Percentiles rank a stretch among this genome's conserved stretches.
Evolutionary conservation across 2,113 vertebrate species (phyloP).

Genomic region (Pongo pygmaeus): DNA sequence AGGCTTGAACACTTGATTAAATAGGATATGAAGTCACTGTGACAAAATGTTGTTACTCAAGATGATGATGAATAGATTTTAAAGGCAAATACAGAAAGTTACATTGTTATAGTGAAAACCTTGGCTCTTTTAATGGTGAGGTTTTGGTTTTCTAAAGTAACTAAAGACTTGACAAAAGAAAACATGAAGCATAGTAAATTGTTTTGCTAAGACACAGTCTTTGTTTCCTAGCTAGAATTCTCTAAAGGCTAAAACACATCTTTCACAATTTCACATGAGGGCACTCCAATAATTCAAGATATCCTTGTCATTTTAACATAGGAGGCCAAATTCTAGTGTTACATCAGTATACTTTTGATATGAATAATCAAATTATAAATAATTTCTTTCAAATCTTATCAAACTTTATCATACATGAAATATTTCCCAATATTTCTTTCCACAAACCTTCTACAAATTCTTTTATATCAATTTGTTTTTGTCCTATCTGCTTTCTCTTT

Average conservation of each 20-base stretch:
- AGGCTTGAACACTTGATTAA: neutral
- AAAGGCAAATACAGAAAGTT: neutral
- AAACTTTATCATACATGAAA: neutral
- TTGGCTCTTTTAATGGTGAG: neutral
- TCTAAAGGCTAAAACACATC: neutral
- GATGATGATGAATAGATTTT: neutral
- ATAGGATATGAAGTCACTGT: neutral
- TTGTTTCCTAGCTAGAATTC: neutral
- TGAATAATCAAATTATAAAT: neutral
- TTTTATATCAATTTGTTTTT: neutral
- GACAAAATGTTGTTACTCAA: neutral
- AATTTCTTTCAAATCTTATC: neutral
- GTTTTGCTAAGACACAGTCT: neutral
- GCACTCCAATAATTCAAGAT: neutral
- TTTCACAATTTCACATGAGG: neutral
- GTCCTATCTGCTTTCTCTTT: neutral
- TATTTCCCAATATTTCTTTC: neutral
- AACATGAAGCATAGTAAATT: neutral
- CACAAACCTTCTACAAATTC: neutral
- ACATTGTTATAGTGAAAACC: neutral
- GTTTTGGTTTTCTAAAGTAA: neutral
- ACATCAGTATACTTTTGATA: neutral
- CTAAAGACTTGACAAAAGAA: neutral
- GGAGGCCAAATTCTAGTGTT: neutral
- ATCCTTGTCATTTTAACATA: neutral